These are phyloP conservation scores for mouse (Mus musculus) DNA, from an alignment of 2,113 vertebrate genomes.

Conservation along the genomic window GRCm39 chr3:143514501-143515000, in stretches of 20 bases:
- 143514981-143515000: background rate
- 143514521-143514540: background rate
- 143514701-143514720: background rate
- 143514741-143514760: background rate
- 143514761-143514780: background rate
- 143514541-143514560: no score
- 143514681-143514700: background rate
- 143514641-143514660: background rate
- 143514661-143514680: no score
- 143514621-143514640: background rate
- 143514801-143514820: background rate
- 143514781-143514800: background rate
- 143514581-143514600: background rate
- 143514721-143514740: background rate
- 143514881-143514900: conserved; percentile 13
- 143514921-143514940: background rate
- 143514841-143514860: background rate
- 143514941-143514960: background rate
- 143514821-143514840: background rate
- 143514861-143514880: background rate
- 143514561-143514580: background rate
- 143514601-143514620: background rate
- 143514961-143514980: background rate
- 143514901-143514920: background rate
- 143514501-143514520: background rate